These are phyloP conservation scores for Phaethon lepturus DNA, from an alignment of 2,113 vertebrate genomes.

Conservation along the genomic window DNA sequence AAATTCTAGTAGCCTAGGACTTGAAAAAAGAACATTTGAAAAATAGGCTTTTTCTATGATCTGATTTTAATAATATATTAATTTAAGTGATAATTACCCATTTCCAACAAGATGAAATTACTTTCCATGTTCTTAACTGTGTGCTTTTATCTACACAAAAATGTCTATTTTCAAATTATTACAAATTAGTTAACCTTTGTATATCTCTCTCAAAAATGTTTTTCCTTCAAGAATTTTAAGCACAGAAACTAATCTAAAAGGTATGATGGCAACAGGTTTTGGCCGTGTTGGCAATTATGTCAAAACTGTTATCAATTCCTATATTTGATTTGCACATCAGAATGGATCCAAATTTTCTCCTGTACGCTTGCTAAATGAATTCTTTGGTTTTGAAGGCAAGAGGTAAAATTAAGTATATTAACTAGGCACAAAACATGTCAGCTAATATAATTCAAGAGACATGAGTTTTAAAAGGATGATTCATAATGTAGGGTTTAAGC, in stretches of 20 bases:
- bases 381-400: not conserved
- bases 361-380: not conserved
- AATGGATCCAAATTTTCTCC: not conserved
- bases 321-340: not conserved
- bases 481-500: not conserved
- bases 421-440: not conserved
- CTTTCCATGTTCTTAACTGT: not conserved
- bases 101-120: not conserved
- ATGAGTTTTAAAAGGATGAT: not conserved
- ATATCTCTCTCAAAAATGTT: not conserved
- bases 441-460: not conserved
- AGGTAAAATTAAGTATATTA: constrained; percentile 3
- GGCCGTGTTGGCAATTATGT: not conserved
- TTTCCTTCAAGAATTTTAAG: not conserved
- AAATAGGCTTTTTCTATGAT: not conserved
- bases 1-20: not conserved
- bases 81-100: not conserved
- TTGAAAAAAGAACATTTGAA: not conserved
- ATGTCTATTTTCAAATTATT: not conserved
- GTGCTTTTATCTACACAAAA: not conserved
- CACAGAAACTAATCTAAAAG: not conserved
- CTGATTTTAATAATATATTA: not conserved
- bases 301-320: not conserved
- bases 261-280: not conserved
- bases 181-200: not conserved